Conservation (phyloP, 2,113 vertebrate species). For the Myocastor coypus region DNA sequence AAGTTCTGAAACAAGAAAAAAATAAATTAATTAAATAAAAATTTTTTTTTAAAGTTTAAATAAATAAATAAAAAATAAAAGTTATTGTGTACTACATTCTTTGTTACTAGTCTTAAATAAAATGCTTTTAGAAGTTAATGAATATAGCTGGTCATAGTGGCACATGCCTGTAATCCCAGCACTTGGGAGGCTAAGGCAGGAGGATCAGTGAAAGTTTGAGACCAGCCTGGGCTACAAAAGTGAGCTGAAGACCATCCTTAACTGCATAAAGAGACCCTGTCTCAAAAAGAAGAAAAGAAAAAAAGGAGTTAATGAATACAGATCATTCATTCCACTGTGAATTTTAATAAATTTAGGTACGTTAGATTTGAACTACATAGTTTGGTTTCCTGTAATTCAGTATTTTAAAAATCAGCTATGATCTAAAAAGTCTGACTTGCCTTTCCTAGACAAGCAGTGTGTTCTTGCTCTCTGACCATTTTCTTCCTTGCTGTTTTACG, state of each 20-base stretch:
- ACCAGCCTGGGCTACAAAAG: too few species aligned
- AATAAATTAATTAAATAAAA: too few species aligned
- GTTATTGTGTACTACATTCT: background rate
- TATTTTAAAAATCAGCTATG: conserved; percentile 53
- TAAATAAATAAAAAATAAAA: too few species aligned
- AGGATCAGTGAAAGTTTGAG: too few species aligned
- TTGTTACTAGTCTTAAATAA: conserved; percentile 40
- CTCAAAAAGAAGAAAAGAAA: too few species aligned
- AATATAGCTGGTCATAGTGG: background rate
- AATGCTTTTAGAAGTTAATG: conserved; percentile 44
- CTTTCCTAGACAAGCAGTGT: conserved; percentile 55
- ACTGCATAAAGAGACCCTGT: too few species aligned
- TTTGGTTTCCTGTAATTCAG: conserved; percentile 52
- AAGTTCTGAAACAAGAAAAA: too few species aligned
- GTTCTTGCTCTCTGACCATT: conserved; percentile 63
- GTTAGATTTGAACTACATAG: conserved; percentile 51
- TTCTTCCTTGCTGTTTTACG: conserved; percentile 74
- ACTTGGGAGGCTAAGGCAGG: too few species aligned
- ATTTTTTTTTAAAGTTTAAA: too few species aligned
- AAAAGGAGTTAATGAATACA: conserved; percentile 29
- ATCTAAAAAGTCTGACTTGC: conserved; percentile 64
- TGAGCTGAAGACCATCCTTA: too few species aligned
- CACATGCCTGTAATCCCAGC: too few species aligned
- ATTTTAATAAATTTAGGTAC: conserved; percentile 60
- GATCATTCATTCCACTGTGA: conserved; percentile 28